Evolutionary conservation across 2,113 vertebrate species (phyloP).

Genomic region (Clarias batrachus): DNA sequence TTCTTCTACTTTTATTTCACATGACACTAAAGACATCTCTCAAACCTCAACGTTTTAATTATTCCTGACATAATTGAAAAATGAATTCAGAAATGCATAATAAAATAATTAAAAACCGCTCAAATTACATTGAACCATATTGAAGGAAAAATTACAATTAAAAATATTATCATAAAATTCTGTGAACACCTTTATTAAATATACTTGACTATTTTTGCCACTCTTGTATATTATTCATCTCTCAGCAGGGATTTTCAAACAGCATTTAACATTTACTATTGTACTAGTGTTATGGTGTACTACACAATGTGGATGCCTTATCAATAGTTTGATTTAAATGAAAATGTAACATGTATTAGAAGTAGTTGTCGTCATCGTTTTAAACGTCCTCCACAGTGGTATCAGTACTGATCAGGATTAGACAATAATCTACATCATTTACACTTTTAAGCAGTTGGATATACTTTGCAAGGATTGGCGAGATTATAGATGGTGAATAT

Average conservation of each 20-base stretch:
- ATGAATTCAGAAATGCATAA: background rate
- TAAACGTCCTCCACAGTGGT: background rate
- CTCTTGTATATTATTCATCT: background rate
- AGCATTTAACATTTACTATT: background rate
- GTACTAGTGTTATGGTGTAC: background rate
- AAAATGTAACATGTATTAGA: background rate
- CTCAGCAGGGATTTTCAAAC: background rate
- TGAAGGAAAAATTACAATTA: background rate
- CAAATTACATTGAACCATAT: background rate
- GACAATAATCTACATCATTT: background rate
- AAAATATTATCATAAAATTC: background rate
- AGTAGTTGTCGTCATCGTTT: too few relatives aligned
- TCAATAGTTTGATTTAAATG: background rate
- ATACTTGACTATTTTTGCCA: background rate
- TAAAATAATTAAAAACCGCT: background rate
- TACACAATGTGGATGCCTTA: background rate
- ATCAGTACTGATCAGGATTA: background rate
- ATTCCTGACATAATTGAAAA: background rate
- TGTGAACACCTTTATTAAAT: background rate
- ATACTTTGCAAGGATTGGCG: background rate
- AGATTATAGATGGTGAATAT: background rate
- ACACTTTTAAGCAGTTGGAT: background rate
- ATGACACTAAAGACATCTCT: background rate
- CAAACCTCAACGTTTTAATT: too few relatives aligned
- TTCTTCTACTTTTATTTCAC: background rate